phyloP scores from a whole-genome alignment of 2,888 invertebrate genomes.

The Epirrita christyi region DNA sequence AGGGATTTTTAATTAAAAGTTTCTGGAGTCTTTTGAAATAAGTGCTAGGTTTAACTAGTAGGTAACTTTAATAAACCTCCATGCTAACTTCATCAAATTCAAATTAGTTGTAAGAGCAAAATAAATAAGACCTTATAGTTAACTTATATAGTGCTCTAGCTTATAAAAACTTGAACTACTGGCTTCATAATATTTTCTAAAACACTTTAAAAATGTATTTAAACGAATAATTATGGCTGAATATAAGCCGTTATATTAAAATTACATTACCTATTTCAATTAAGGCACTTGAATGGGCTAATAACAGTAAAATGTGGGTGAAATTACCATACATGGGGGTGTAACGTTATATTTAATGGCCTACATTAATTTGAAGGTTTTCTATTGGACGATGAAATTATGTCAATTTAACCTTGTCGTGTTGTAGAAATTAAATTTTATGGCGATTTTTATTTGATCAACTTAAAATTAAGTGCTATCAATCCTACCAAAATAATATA shows the following conservation, averaged over 20 bases:
- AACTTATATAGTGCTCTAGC: no score
- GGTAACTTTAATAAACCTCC: no score
- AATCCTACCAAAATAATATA: no score
- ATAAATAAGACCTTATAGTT: no score
- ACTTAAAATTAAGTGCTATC: not conserved
- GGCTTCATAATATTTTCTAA: no score
- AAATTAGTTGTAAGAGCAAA: no score
- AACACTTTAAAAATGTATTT: not conserved
- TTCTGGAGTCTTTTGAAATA: no score
- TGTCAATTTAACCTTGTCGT: constrained; percentile 4
- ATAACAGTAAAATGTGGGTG: constrained; percentile 33
- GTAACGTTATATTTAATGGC: constrained; percentile 28
- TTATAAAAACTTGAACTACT: no score
- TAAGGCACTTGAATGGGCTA: constrained; percentile 28
- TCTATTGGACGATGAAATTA: constrained; percentile 10
- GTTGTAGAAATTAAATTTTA: not conserved
- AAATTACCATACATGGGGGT: constrained; percentile 33
- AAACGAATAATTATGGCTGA: not conserved
- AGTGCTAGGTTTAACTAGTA: no score
- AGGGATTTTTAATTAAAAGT: no score
- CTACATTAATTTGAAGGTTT: constrained; percentile 19
- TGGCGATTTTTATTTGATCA: not conserved
- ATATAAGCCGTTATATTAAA: constrained; percentile 24
- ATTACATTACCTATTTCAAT: constrained; percentile 36
- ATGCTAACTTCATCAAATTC: no score